Evolutionary conservation across 2,113 vertebrate species (phyloP).

Genomic region (Cercopithecus mona): DNA sequence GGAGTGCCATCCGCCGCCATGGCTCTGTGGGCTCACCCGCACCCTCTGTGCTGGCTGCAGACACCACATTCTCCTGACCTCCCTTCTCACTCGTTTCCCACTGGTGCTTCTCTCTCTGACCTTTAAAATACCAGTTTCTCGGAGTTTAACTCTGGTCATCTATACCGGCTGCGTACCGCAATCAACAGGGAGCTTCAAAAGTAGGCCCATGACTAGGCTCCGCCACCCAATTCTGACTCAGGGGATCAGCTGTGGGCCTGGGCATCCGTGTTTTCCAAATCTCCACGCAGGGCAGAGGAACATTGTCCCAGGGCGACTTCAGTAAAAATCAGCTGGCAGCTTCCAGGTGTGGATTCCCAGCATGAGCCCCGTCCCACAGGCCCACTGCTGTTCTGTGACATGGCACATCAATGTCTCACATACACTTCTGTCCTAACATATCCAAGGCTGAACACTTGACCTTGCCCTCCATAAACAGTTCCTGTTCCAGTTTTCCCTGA

Average conservation of each 20-base stretch:
- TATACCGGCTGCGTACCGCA: not conserved
- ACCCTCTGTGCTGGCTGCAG: not conserved
- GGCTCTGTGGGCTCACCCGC: accelerated
- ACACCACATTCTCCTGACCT: not conserved
- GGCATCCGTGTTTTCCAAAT: not conserved
- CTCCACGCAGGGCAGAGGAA: not conserved
- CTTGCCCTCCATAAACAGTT: not conserved
- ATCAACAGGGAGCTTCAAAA: not conserved
- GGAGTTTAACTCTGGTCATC: not conserved
- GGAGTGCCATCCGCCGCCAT: not conserved
- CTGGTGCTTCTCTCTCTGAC: not conserved
- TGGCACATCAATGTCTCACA: not conserved
- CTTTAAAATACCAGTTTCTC: not conserved
- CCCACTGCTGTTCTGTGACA: not conserved
- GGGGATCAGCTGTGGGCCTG: not conserved
- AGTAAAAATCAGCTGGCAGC: not conserved
- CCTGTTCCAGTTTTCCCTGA: not conserved
- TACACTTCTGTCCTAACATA: not conserved
- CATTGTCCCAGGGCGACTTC: not conserved
- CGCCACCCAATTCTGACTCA: not conserved
- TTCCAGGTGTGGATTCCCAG: not conserved
- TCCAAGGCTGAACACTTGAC: not conserved
- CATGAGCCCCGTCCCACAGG: not conserved
- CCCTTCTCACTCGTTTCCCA: not conserved
- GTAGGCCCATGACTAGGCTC: accelerated